phyloP scores from a whole-genome alignment of 2,797 vertebrate species.

The Leucoraja ocellata region DNA sequence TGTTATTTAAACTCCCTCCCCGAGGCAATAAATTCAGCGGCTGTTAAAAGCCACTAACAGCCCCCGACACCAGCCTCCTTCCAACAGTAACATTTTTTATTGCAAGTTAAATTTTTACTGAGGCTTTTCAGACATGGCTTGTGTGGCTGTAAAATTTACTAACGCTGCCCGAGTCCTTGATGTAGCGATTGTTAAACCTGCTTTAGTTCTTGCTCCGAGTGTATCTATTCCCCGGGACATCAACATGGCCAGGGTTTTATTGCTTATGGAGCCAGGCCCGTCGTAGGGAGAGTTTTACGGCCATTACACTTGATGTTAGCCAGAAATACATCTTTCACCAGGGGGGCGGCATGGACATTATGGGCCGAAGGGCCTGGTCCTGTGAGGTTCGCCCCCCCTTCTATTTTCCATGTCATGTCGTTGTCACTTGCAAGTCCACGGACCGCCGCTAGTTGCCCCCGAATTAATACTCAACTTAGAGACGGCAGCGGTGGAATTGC shows the following conservation, averaged over 20 bases:
- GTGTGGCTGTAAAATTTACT: not conserved
- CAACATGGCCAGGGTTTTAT: not conserved
- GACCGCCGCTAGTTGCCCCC: too few relatives aligned
- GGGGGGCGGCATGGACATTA: too few relatives aligned
- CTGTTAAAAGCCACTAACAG: not conserved
- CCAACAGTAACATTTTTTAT: not conserved
- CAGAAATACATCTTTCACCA: too few relatives aligned
- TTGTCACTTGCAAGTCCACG: too few relatives aligned
- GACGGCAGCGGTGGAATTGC: too few relatives aligned
- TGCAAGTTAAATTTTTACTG: not conserved
- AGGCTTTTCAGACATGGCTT: not conserved
- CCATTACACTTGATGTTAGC: not conserved
- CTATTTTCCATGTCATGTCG: too few relatives aligned
- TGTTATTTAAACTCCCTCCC: not conserved
- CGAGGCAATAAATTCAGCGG: not conserved
- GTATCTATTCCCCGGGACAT: constrained; percentile 2
- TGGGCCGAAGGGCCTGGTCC: too few relatives aligned
- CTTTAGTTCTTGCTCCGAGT: not conserved
- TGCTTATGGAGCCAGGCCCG: not conserved
- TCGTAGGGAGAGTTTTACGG: too few relatives aligned
- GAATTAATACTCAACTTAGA: too few relatives aligned
- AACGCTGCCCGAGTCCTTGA: not conserved
- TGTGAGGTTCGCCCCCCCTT: too few relatives aligned
- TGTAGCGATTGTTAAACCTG: not conserved
- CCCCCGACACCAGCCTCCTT: not conserved